Percentiles rank a stretch among this genome's conserved stretches.
These are phyloP conservation scores for Orthosia gothica DNA, from an alignment of 2,888 invertebrate species.

Conservation along the genomic window DNA sequence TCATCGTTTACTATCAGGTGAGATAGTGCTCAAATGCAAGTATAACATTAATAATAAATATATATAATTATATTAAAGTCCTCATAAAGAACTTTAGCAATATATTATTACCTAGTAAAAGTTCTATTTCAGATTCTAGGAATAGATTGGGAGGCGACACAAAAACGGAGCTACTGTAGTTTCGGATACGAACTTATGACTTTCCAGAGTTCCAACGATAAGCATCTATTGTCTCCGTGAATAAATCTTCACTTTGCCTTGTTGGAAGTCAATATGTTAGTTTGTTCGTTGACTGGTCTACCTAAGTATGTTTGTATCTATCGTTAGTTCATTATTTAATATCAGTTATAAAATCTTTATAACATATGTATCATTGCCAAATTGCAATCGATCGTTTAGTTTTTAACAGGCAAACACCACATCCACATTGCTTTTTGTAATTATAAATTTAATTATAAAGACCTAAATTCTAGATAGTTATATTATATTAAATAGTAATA, in stretches of 20 bases:
- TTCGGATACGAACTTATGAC: conserved; percentile 41
- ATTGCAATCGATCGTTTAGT: neutral
- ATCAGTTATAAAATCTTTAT: neutral
- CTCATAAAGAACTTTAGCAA: neutral
- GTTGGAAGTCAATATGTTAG: conserved; percentile 29
- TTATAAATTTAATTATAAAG: no score
- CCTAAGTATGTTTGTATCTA: neutral
- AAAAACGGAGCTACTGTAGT: conserved; percentile 38
- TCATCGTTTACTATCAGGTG: no score
- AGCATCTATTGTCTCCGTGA: conserved; percentile 47
- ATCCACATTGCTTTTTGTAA: no score
- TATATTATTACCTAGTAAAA: conserved; percentile 23
- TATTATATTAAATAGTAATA: no score
- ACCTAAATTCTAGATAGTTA: no score
- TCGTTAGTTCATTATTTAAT: neutral
- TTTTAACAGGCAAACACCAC: no score
- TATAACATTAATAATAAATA: neutral
- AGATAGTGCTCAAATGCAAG: neutral
- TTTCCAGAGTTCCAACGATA: conserved; percentile 41
- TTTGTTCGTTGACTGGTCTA: conserved; percentile 3
- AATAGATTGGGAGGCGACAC: conserved; percentile 37
- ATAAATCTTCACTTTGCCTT: conserved; percentile 43
- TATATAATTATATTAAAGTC: neutral
- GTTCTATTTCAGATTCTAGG: conserved; percentile 10
- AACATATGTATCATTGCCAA: neutral